A percentile compares a stretch with the other conserved stretches of the same genome.
Evolutionary conservation across 2,113 vertebrate species (phyloP).

Genomic region (Onychorhynchus coronatus): DNA sequence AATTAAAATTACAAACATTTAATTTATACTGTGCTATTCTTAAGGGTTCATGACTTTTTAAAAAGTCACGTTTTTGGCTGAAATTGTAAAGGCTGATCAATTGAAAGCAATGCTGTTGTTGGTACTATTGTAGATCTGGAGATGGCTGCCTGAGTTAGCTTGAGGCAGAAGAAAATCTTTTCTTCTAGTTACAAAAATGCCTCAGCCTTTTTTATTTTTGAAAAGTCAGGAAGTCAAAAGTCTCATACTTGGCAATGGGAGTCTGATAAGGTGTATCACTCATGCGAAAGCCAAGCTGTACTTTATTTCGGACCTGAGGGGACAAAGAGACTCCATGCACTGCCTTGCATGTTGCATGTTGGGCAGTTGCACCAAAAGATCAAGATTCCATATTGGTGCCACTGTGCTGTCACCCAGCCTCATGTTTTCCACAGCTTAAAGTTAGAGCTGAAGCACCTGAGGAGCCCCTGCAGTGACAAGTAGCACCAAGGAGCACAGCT

Average conservation of each 20-base stretch:
- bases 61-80: background rate
- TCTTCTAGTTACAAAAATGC: background rate
- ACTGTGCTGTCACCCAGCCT: background rate
- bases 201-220: background rate
- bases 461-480: background rate
- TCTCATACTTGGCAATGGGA: background rate
- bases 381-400: background rate
- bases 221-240: background rate
- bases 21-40: background rate
- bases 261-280: background rate
- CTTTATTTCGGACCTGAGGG: background rate
- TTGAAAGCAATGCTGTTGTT: background rate
- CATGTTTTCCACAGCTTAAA: background rate
- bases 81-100: background rate
- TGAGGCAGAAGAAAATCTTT: background rate
- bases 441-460: background rate
- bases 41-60: background rate
- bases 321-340: background rate
- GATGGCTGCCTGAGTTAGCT: background rate
- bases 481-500: background rate
- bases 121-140: background rate
- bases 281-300: background rate
- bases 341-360: background rate
- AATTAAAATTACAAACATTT: background rate
- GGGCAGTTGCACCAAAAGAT: background rate